These are phyloP conservation scores for Tanypteryx hageni DNA, from an alignment of 2,888 invertebrate species.

Conservation along the genomic window DNA sequence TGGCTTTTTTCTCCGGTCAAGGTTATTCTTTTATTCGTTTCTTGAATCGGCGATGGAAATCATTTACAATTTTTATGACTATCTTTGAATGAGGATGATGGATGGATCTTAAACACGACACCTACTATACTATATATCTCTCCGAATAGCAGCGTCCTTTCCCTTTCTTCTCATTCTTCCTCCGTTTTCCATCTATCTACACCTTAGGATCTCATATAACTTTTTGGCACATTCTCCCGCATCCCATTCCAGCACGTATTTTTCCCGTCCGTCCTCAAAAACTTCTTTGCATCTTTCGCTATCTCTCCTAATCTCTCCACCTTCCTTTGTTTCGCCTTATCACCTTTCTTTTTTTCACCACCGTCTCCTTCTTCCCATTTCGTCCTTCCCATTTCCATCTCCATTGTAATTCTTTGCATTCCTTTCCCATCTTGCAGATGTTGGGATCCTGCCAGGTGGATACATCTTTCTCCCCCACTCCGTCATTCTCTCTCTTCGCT, in stretches of 20 bases:
- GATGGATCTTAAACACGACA: no score
- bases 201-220: neutral
- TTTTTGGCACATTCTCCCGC: neutral
- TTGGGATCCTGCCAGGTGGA: slow-evolving; percentile 36
- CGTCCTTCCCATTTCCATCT: neutral
- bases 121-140: neutral
- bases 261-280: neutral
- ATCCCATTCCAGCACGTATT: neutral
- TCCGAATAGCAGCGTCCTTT: neutral
- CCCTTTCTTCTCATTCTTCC: neutral
- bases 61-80: no score
- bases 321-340: neutral
- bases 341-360: neutral
- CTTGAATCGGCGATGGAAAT: no score
- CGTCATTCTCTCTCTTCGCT: neutral
- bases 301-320: neutral
- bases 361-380: neutral
- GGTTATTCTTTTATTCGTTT: no score
- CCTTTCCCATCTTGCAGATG: neutral
- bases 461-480: neutral
- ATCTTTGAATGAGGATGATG: no score
- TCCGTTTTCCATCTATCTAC: neutral
- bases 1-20: no score
- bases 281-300: neutral
- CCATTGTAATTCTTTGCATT: slow-evolving; percentile 17